These are phyloP conservation scores for Trissoscelio sp. DNA, from an alignment of 2,888 invertebrate species.

Conservation along the genomic window DNA sequence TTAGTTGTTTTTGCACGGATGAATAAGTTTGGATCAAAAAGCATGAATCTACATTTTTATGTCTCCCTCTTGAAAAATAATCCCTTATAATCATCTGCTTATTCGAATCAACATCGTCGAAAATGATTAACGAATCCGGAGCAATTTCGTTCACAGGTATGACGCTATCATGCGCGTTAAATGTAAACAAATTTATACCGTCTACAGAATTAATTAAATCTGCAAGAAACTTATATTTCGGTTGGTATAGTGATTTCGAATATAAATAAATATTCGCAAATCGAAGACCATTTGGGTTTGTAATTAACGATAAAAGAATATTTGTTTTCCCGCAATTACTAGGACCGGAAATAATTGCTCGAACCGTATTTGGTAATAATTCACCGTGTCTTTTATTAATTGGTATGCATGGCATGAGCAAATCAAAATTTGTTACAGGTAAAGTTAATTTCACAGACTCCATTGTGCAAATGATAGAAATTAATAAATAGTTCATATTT, in stretches of 20 bases:
- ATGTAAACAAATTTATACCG: neutral
- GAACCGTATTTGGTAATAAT: neutral
- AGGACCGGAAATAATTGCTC: neutral
- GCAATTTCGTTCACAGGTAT: slow-evolving; percentile 19
- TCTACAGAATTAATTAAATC: neutral
- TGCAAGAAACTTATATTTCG: neutral
- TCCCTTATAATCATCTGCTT: neutral
- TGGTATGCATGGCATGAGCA: too few relatives aligned
- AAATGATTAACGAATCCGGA: slow-evolving; percentile 75
- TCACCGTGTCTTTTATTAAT: too few relatives aligned
- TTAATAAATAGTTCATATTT: too few relatives aligned
- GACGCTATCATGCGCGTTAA: neutral
- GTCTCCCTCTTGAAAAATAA: slow-evolving; percentile 65
- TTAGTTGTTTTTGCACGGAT: neutral
- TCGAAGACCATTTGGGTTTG: too few relatives aligned
- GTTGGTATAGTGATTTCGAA: neutral
- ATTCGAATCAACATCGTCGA: slow-evolving; percentile 81
- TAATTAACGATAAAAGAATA: too few relatives aligned
- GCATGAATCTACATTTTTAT: slow-evolving; percentile 71
- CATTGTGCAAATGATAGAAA: too few relatives aligned
- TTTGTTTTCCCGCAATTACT: neutral
- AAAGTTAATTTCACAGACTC: too few relatives aligned
- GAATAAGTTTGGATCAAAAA: slow-evolving; percentile 3
- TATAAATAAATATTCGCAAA: too few relatives aligned
- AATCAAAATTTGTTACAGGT: too few relatives aligned